Base-by-base conservation (phyloP, 2,113 vertebrate genomes). In the Carassius auratus region DNA sequence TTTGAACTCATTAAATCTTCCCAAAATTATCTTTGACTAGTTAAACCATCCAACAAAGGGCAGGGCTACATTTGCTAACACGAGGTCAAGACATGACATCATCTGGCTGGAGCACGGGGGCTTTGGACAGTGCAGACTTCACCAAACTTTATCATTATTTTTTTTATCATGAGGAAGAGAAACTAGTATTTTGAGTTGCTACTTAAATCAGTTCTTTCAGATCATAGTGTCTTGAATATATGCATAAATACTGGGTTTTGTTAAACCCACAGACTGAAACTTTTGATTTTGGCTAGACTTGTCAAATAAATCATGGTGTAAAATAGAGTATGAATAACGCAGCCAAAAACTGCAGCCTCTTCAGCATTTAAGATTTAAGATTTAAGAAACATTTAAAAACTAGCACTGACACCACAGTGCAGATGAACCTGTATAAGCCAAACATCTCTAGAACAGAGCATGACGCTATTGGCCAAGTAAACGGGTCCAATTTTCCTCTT, bases 41-140 rank as follows among this genome's bases (percentile, higher is more conserved):
- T 85, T 81, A 38, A 71, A 71, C 15, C n/a, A 66, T n/a, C 30
- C 57, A 75, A 45, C 77, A 64, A 75, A 80, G 77, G 76, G 76
- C 77, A 86, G n/a, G 50, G 84, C 73, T 79, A 38, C 87, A 90
- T 90, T 62, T 87, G 38, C 84, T 64, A 89, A 69, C 76, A 88
- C 64, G 42, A 83, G 76, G 50, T 84, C 66, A 89, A 83, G 86
- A 89, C 90, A 91, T 89, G 55, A 86, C 89, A 87, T 90, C 84
- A 86, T 86, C 87, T 86, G 59, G 68, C 89, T 85, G 83, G 81
- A 73, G 84, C 21, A 81, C 59, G 84, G 52, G 19, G 15, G 36
- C 74, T 17, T 57, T 75, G 45, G 45, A 86, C 48, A 86, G 59
- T 69, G 73, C 50, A 45, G 74, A 66, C 17, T 23, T 69, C 4